Evolutionary conservation across 2,888 invertebrate genomes (phyloP), one percentile per base, ranked within the genome.

Genomic region (Tineola bisselliella): DNA sequence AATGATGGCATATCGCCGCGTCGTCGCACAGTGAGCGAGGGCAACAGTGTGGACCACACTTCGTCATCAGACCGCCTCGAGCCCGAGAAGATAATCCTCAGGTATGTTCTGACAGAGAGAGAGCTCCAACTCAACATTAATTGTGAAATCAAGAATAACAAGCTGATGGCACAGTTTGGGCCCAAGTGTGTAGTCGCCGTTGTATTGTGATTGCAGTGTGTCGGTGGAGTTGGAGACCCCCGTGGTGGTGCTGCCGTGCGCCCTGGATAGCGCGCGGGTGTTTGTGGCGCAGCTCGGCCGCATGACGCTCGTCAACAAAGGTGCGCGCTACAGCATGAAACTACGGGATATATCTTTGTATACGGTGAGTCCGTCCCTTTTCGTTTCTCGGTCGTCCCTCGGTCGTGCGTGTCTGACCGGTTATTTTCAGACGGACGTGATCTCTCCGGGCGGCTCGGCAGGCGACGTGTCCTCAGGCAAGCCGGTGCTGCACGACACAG

Each of bases 231-330:
- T 98, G 68, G 95, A 97, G 76, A 96, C 96, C 60, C 98, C 98
- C 0, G 95, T 98, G 52, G 90, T 98, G 65, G 93, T 98, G 62
- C 80, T 98, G 61, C 97, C 98, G 0, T 89, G 95, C 64, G 90
- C 91, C 10, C 90, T 92, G 31, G 89, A 89, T 66, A 96, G 95
- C 76, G 72, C 91, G 11, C 92, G 96, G 73, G 96, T 97, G 61
- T 89, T 97, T 67, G 94, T 98, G 44, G 96, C 95, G 13, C 97
- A 97, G 88, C 89, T 98, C 65, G 98, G 98, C 44, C 93, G 94
- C 75, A 97, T 97, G 76, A 90, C 92, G 25, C 61, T 62, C 19
- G 44, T 70, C 77, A 81, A 80, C 76, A 69, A 69, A 65, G 69
- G 66, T 71, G 72, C 80, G 65, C 56, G 63, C 17, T 93, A 93